A percentile compares a stretch with the other conserved stretches of the same genome.
Conservation (phyloP, 2,888 invertebrate species). For the Drymonia ruficornis region DNA sequence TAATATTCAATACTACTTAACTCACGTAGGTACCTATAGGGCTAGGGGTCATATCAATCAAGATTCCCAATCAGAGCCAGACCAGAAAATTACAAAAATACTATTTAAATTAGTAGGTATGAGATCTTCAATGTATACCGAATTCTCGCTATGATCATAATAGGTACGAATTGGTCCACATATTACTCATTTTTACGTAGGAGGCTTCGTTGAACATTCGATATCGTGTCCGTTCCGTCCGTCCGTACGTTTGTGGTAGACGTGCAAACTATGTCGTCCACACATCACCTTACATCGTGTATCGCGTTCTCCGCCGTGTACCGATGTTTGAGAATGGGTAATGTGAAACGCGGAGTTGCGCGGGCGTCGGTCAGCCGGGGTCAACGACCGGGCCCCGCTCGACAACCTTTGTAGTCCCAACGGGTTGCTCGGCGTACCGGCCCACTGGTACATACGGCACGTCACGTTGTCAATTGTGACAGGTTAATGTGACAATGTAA, state of each 20-base stretch:
- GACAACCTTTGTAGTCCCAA: conserved; percentile 73
- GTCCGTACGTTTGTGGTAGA: neutral
- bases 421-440: conserved; percentile 54
- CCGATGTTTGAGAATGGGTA: conserved; percentile 36
- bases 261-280: neutral
- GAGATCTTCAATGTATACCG: too few species aligned
- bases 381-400: conserved; percentile 67
- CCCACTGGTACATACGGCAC: conserved; percentile 54
- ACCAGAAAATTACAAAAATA: too few species aligned
- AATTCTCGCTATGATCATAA: too few species aligned
- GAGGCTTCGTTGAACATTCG: neutral
- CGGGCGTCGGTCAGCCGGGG: conserved; percentile 74
- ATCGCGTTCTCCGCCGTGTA: conserved; percentile 1
- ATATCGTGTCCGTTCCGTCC: neutral
- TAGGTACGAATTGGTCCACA: too few species aligned
- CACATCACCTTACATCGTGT: neutral
- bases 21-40: too few species aligned
- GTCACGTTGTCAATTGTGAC: conserved; percentile 28
- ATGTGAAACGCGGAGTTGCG: conserved; percentile 60
- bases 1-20: too few species aligned
- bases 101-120: too few species aligned
- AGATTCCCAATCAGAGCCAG: too few species aligned
- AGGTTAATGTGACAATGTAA: neutral
- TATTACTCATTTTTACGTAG: neutral
- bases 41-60: too few species aligned